Base-by-base conservation (phyloP, 2,888 invertebrate genomes). In the Habrosyne pyritoides region DNA sequence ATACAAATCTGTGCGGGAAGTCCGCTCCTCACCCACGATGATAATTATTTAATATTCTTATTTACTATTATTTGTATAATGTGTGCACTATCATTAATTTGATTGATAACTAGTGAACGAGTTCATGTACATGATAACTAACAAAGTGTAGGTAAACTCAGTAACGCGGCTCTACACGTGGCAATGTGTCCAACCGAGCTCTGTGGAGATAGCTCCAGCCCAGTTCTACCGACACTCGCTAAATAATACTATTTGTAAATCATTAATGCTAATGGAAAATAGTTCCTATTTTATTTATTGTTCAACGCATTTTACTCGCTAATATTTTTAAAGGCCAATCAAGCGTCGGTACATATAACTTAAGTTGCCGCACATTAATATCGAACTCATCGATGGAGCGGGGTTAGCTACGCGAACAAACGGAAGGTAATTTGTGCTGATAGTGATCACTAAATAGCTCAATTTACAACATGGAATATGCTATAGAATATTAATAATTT, bases 341-440 rank as follows among this genome's bases (percentile, higher is more conserved):
- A 36, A 36, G n/a, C n/a, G n/a, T n/a, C n/a, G n/a, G n/a, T 36
- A 14, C 33, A n/a, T 36, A 36, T 10, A 14, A n/a, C 33, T 5
- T 36, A 36, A 10, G 5, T 12, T 14, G 33, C 0, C 33, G 14
- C 33, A 36, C 33, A 36, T 2, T 0, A n/a, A n/a, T 14, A 12
- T 33, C 14, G 14, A 14, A 36, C 33, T 4, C 33, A n/a, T 1
- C 33, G 4, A 4, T 18, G 36, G 1, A 2, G 36, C 10, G 14
- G 5, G 36, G 36, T 18, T 10, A 18, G 14, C 36, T 12, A 42
- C 14, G 18, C 7, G 10, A 12, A n/a, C 36, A 7, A 42, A 42
- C 36, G 36, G 36, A 42, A 42, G 36, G 48, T 48, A 22, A 48
- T 52, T 52, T 52, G 52, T 52, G 52, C 52, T 52, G n/a, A 36